These are phyloP conservation scores for Listronotus bonariensis DNA, from an alignment of 1,140 invertebrate genomes.

Conservation along the genomic window DNA sequence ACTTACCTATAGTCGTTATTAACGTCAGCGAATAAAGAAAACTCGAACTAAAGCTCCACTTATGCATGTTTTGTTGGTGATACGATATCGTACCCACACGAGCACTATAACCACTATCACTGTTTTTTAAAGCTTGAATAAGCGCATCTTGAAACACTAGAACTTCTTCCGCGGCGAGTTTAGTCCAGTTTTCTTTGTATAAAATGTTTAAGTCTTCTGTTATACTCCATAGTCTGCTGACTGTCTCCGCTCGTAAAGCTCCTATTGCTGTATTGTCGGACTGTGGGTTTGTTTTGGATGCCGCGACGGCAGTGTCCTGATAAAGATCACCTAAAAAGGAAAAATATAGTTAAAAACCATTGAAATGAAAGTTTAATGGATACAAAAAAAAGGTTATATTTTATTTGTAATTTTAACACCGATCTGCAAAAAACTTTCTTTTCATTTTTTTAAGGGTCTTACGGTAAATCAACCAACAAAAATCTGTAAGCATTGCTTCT, in stretches of 20 bases:
- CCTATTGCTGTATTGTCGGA: constrained; percentile 44
- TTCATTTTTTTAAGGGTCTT: too few species aligned
- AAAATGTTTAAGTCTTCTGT: constrained; percentile 92
- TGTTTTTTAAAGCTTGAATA: constrained; percentile 56
- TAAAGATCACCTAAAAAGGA: constrained; percentile 42
- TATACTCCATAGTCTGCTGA: constrained; percentile 88
- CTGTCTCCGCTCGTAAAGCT: constrained; percentile 63
- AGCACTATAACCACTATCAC: constrained; percentile 42
- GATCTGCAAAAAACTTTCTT: too few species aligned
- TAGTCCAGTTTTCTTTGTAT: constrained; percentile 94
- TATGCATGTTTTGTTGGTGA: constrained; percentile 63
- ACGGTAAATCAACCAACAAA: too few species aligned
- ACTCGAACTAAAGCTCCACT: constrained; percentile 89
- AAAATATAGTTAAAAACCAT: too few species aligned
- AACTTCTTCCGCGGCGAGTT: constrained; percentile 79
- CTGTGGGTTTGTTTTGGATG: constrained; percentile 63
- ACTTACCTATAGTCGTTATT: constrained; percentile 94
- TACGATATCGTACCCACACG: too few species aligned
- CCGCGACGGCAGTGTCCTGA: constrained; percentile 62
- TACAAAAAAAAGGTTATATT: too few species aligned
- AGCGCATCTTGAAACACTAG: constrained; percentile 78
- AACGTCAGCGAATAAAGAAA: constrained; percentile 94
- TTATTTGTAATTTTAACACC: too few species aligned
- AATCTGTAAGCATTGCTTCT: too few species aligned
- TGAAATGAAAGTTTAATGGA: too few species aligned